These are phyloP conservation scores for Drosophila melanosoma DNA, from an alignment of 2,888 invertebrate genomes.

Conservation along the genomic window DNA sequence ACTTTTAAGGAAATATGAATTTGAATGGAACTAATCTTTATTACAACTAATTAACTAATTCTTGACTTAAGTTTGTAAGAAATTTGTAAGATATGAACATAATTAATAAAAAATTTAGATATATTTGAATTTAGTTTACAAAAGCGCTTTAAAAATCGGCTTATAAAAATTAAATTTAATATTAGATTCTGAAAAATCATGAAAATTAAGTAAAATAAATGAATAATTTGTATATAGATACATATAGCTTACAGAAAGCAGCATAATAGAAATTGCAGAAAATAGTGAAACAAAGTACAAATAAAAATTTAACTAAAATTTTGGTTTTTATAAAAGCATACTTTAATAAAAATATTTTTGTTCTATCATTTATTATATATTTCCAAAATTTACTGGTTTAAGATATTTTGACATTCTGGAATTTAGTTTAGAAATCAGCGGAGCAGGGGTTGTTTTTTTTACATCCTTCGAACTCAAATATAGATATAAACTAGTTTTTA, in stretches of 20 bases:
- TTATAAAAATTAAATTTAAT: neutral
- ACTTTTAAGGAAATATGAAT: neutral
- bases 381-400: conserved; percentile 38
- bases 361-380: neutral
- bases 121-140: neutral
- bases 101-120: neutral
- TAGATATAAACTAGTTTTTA: conserved; percentile 57
- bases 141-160: neutral
- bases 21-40: too few relatives aligned
- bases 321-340: neutral
- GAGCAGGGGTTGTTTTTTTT: conserved; percentile 57
- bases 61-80: neutral
- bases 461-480: conserved; percentile 30
- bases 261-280: neutral
- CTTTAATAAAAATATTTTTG: neutral
- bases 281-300: neutral
- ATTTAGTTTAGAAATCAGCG: conserved; percentile 54
- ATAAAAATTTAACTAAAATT: neutral
- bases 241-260: neutral
- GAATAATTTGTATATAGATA: neutral
- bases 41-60: too few relatives aligned
- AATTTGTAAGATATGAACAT: neutral
- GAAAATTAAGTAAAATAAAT: neutral
- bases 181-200: neutral
- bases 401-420: conserved; percentile 30